These are phyloP conservation scores for Ptyas mucosa DNA, from an alignment of 2,113 vertebrate species.

Conservation along the genomic window DNA sequence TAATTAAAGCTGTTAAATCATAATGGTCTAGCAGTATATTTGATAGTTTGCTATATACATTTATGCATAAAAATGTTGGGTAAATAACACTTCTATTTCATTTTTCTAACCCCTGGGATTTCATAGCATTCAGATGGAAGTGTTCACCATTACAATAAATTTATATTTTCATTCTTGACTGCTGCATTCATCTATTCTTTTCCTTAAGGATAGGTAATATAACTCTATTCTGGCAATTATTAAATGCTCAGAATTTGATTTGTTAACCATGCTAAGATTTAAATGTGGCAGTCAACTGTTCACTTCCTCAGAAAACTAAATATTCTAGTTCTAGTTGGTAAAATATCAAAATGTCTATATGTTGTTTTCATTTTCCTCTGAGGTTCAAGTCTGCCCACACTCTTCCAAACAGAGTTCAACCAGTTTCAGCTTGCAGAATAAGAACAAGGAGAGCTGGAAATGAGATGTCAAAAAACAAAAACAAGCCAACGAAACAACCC, in stretches of 20 bases:
- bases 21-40: conserved; percentile 40
- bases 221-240: conserved; percentile 9
- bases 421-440: conserved; percentile 9
- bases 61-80: conserved; percentile 44
- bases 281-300: not conserved
- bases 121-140: conserved; percentile 41
- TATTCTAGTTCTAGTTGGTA: not conserved
- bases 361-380: not conserved
- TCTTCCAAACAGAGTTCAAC: not conserved
- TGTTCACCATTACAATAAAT: conserved; percentile 38
- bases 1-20: conserved; percentile 64
- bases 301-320: conserved; percentile 3
- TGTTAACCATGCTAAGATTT: conserved; percentile 1
- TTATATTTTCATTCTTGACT: conserved; percentile 36
- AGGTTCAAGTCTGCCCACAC: not conserved
- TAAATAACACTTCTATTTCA: conserved; percentile 41
- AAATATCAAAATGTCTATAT: conserved; percentile 5
- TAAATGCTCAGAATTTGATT: conserved; percentile 22
- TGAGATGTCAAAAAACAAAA: conserved; percentile 1
- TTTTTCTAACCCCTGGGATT: conserved; percentile 38
- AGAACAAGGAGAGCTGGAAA: conserved; percentile 4
- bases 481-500: not conserved
- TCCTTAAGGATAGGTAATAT: conserved; percentile 8
- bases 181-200: not conserved
- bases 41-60: conserved; percentile 53